Conservation (phyloP, 2,797 vertebrate species). For the Coregonus ussuriensis region DNA sequence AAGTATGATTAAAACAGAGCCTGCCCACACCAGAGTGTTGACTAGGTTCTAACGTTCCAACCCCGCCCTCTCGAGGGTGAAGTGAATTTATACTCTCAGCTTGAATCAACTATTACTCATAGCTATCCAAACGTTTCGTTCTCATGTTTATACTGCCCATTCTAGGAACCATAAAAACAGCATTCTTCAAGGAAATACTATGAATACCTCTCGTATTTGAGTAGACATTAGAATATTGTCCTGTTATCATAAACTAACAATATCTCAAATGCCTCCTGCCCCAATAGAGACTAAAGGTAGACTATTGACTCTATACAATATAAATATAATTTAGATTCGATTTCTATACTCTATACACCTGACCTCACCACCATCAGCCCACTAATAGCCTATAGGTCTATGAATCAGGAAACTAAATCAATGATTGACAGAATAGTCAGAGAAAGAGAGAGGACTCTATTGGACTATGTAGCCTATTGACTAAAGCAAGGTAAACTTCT, state of each 20-base stretch:
- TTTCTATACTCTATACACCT: background rate
- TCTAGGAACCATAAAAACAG: background rate
- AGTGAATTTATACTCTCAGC: constrained; percentile 10
- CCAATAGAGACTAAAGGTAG: background rate
- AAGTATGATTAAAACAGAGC: constrained; percentile 43
- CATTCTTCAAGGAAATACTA: background rate
- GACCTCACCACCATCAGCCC: background rate
- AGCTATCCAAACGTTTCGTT: constrained; percentile 26
- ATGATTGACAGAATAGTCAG: constrained; percentile 16
- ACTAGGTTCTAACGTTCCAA: constrained; percentile 21
- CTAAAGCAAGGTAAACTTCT: constrained; percentile 28
- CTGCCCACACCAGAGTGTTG: constrained; percentile 56
- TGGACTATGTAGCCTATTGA: constrained; percentile 14
- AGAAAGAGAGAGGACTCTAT: constrained; percentile 32
- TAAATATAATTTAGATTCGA: background rate
- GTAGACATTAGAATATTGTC: background rate
- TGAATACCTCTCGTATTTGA: background rate
- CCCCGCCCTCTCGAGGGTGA: constrained; percentile 53
- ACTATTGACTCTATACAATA: no score
- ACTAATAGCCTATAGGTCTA: background rate
- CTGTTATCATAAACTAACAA: background rate
- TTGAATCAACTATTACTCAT: constrained; percentile 61
- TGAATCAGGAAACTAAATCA: background rate
- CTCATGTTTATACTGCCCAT: constrained; percentile 10
- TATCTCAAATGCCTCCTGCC: background rate